Evolutionary conservation across 2,113 vertebrate genomes (phyloP).

Genomic region (Entomyzon cyanotis): DNA sequence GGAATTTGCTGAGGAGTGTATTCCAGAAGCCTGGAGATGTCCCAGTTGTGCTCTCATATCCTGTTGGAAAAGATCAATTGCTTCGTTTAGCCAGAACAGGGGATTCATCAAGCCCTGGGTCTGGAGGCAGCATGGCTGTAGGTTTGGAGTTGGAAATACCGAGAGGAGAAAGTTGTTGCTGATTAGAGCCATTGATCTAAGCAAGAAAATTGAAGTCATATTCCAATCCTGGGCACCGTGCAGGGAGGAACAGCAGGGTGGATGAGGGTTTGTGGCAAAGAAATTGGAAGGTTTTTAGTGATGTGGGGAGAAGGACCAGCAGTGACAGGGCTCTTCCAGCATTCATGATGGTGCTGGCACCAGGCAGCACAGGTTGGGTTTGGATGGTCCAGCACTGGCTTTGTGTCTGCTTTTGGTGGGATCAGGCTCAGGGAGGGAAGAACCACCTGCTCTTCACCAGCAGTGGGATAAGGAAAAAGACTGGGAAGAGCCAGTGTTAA

Average conservation of each 20-base stretch:
- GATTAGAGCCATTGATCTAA: background rate
- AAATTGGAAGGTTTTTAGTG: background rate
- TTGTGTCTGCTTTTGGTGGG: background rate
- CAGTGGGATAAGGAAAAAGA: background rate
- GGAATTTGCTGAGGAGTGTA: background rate
- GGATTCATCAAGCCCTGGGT: background rate
- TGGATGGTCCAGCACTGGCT: background rate
- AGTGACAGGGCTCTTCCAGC: background rate
- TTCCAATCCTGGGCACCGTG: background rate
- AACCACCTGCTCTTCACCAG: background rate
- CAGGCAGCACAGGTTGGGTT: background rate
- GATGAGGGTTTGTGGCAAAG: background rate
- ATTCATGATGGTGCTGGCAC: background rate
- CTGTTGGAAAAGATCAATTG: background rate
- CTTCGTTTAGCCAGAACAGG: background rate
- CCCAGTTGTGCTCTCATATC: background rate
- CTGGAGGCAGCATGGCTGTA: background rate
- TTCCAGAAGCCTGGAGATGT: background rate
- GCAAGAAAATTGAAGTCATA: background rate
- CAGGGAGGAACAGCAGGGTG: rapidly evolving
- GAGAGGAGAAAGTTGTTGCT: background rate
- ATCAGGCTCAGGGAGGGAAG: background rate
- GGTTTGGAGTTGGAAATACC: background rate
- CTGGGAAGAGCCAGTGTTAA: background rate
- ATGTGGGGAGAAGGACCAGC: background rate